These are phyloP conservation scores for Parascotia fuliginaria DNA, from an alignment of 2,888 invertebrate genomes.

Conservation along the genomic window DNA sequence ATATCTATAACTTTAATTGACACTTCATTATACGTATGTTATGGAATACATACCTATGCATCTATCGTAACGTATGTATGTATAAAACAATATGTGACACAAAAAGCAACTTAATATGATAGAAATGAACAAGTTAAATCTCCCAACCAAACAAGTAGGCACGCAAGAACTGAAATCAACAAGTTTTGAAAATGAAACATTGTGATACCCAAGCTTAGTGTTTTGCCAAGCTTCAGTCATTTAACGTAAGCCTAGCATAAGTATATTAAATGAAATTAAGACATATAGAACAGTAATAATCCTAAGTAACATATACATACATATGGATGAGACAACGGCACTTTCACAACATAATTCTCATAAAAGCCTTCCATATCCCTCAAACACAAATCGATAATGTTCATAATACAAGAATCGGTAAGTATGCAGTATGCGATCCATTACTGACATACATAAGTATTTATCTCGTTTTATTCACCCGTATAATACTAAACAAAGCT, in stretches of 20 bases:
- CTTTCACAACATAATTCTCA: slow-evolving; percentile 38
- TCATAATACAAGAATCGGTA: slow-evolving; percentile 52
- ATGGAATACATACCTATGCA: slow-evolving; percentile 15
- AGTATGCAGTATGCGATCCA: slow-evolving; percentile 45
- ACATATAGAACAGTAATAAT: slow-evolving; percentile 10
- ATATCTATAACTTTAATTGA: too few relatives aligned
- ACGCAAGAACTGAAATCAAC: slow-evolving; percentile 4
- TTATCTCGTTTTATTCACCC: slow-evolving; percentile 63
- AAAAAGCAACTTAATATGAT: not conserved
- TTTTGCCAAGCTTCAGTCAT: slow-evolving; percentile 35
- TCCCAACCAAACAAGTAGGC: slow-evolving; percentile 12
- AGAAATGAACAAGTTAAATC: slow-evolving; percentile 2
- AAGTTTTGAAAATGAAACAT: slow-evolving; percentile 17
- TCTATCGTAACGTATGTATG: slow-evolving; percentile 1
- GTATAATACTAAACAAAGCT: slow-evolving; percentile 53
- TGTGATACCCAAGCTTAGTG: slow-evolving; percentile 28
- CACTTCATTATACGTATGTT: slow-evolving; percentile 24
- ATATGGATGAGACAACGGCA: slow-evolving; percentile 31
- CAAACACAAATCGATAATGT: slow-evolving; percentile 53
- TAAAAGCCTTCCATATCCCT: slow-evolving; percentile 42
- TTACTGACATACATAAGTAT: slow-evolving; percentile 50
- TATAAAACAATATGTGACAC: not conserved
- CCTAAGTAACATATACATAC: slow-evolving; percentile 26
- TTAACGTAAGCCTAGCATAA: slow-evolving; percentile 15
- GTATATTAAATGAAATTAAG: slow-evolving; percentile 19